Evolutionary conservation across 2,113 vertebrate species (phyloP).

Genomic region (Calyptomena viridis): DNA sequence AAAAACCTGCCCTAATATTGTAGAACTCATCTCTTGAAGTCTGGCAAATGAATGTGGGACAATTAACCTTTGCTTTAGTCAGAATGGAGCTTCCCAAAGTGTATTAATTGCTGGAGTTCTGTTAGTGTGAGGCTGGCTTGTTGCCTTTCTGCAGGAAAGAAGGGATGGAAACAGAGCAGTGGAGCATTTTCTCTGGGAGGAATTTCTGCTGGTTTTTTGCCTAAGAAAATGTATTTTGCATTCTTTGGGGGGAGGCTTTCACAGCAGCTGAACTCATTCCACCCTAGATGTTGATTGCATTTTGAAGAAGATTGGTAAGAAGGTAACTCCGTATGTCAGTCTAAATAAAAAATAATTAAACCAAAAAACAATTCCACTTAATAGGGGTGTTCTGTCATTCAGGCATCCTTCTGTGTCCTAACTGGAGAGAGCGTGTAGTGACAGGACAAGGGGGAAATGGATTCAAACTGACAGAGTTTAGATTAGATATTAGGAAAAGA

Average conservation of each 20-base stretch:
- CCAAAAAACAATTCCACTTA: background rate
- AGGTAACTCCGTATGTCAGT: background rate
- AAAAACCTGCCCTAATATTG: background rate
- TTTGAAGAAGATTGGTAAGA: background rate
- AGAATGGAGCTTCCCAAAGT: background rate
- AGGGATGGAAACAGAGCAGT: background rate
- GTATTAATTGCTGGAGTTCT: background rate
- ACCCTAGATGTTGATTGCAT: background rate
- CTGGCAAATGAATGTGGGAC: background rate
- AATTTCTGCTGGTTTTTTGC: background rate
- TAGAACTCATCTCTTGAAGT: background rate
- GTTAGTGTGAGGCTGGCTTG: background rate
- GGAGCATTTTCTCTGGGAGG: background rate
- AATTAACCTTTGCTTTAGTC: slow-evolving; percentile 22
- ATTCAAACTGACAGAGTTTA: background rate
- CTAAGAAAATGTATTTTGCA: background rate
- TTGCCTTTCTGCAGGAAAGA: background rate
- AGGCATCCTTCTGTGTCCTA: background rate
- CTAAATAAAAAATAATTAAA: background rate
- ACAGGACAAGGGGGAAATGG: background rate
- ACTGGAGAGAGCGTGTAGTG: background rate
- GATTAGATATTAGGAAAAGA: background rate
- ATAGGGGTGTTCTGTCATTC: background rate
- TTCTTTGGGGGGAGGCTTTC: background rate
- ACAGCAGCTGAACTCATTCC: background rate